Evolutionary conservation across 2,888 invertebrate species (phyloP).

Genomic region (Steromphala cineraria): DNA sequence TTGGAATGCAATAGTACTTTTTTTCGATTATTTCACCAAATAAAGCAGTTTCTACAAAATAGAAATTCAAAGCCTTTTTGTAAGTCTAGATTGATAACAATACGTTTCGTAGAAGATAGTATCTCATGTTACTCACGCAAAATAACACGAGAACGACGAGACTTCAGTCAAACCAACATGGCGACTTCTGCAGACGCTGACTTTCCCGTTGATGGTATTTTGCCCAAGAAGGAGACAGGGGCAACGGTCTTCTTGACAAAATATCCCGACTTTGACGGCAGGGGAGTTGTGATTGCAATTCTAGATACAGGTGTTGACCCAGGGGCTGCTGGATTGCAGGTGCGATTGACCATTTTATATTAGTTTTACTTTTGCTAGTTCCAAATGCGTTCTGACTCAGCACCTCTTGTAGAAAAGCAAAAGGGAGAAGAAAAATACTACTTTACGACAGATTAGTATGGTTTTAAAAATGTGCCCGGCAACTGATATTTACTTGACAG

Average conservation of each 20-base stretch:
- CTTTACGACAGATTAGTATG: too few species aligned
- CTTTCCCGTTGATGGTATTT: slow-evolving; percentile 72
- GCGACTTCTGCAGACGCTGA: slow-evolving; percentile 65
- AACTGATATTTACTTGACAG: too few species aligned
- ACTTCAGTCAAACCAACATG: slow-evolving; percentile 45
- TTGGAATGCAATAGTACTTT: too few species aligned
- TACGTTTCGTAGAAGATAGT: neutral
- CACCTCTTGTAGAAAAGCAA: neutral
- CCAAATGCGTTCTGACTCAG: neutral
- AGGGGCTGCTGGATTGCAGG: slow-evolving; percentile 94
- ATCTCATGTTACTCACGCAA: neutral
- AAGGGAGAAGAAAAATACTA: too few species aligned
- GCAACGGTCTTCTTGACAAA: slow-evolving; percentile 90
- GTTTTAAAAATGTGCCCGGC: too few species aligned
- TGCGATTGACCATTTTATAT: slow-evolving; percentile 45
- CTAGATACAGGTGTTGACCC: slow-evolving; percentile 99
- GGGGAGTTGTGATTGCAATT: slow-evolving; percentile 93
- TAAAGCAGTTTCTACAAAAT: too few species aligned
- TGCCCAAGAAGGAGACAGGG: slow-evolving; percentile 95
- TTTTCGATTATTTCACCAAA: too few species aligned
- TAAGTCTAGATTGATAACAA: too few species aligned
- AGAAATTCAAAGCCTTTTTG: too few species aligned
- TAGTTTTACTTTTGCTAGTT: neutral
- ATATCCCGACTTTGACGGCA: slow-evolving; percentile 93
- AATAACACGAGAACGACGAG: slow-evolving; percentile 7